Evolutionary conservation across 2,113 vertebrate genomes (phyloP), one percentile per base, ranked within the genome.

Genomic region (Elaphurus davidianus): DNA sequence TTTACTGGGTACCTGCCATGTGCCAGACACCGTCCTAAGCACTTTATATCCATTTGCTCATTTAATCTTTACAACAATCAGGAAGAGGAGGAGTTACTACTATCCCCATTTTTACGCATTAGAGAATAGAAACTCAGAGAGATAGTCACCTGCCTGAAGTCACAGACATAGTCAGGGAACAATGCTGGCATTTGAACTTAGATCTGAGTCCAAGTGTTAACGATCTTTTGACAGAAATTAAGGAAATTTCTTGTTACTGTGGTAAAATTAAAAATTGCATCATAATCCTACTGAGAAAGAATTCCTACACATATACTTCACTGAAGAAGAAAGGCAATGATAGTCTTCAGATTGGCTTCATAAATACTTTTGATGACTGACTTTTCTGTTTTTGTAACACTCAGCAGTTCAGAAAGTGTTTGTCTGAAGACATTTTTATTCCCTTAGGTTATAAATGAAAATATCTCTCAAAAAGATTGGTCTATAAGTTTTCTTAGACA

Each of bases 401-500:
- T 97, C 64, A 82, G 91, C 62, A 76, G 52, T 50, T 91, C 74
- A 87, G 64, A 96, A 74, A 89, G 17, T 50, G 16, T 94, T 96
- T 95, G 88, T 50, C 76, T 94, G 5, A n/a, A 89, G 33, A 82
- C 45, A 30, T 64, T 96, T 83, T 52, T 79, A 90, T 78, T 59
- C 13, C 78, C 15, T 67, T 55, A 86, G 28, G 19, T 85, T 76
- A 55, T 55, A 94, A 90, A 85, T 87, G 40, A 57, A 94, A 90
- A 74, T 55, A 23, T 8, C 5, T 88, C 5, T 47, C 47, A 78
- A 93, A 84, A 90, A 88, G 33, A 82, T 62, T 90, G 55, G 60
- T 88, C 84, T 71, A 57, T 90, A 89, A 55, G 45, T 96, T 96
- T 97, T 79, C 86, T 91, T 83, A 76, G 28, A 91, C 40, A 79